These are phyloP conservation scores for Florisuga fusca DNA, from an alignment of 2,797 vertebrate genomes.

Conservation along the genomic window DNA sequence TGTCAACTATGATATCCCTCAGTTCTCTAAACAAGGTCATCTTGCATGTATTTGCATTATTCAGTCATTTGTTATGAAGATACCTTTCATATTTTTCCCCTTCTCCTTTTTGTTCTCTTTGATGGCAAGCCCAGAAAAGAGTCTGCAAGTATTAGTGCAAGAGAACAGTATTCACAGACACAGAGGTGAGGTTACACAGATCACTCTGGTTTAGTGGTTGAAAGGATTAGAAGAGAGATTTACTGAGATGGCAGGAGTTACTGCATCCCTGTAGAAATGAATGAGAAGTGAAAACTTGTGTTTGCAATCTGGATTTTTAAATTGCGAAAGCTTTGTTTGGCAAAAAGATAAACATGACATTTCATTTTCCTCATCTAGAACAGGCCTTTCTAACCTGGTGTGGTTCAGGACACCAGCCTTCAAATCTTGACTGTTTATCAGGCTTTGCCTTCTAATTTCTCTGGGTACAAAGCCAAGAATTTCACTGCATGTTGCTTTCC, in stretches of 20 bases:
- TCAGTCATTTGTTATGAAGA: neutral
- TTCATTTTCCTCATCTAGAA: constrained; percentile 37
- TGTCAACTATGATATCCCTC: constrained; percentile 1
- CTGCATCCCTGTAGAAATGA: neutral
- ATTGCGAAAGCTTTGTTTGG: neutral
- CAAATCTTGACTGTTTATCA: neutral
- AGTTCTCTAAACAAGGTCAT: constrained; percentile 22
- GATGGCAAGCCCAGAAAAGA: constrained; percentile 17
- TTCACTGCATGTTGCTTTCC: neutral
- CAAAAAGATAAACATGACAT: neutral
- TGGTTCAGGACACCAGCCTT: constrained; percentile 28
- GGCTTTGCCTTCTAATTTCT: constrained; percentile 55
- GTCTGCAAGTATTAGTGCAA: neutral
- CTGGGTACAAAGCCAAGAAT: constrained; percentile 37
- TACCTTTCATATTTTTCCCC: neutral
- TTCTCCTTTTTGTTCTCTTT: constrained; percentile 31
- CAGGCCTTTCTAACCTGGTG: constrained; percentile 39
- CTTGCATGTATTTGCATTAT: neutral
- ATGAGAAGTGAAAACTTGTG: neutral
- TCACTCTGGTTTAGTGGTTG: neutral
- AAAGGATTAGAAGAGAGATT: constrained; percentile 33
- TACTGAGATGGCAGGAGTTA: neutral
- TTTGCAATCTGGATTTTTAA: constrained; percentile 12
- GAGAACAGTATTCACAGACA: neutral
- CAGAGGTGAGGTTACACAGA: constrained; percentile 5